These are phyloP conservation scores for Choreutis nemorana DNA, from an alignment of 2,888 invertebrate species.

Conservation along the genomic window DNA sequence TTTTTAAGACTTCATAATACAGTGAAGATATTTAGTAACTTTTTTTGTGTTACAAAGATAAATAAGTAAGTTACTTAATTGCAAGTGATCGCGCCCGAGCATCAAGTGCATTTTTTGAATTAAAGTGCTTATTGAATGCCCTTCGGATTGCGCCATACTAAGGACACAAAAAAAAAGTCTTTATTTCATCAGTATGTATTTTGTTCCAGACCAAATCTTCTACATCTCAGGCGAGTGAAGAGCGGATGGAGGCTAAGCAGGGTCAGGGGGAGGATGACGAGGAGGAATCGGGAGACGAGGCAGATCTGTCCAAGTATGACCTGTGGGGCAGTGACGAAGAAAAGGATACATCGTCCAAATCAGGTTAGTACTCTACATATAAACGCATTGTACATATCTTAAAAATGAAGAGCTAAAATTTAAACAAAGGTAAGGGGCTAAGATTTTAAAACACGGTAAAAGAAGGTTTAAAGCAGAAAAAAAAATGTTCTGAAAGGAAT, in stretches of 20 bases:
- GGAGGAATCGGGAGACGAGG: slow-evolving; percentile 69
- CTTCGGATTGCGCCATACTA: slow-evolving; percentile 5
- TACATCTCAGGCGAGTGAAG: slow-evolving; percentile 38
- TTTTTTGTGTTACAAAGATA: too few species aligned
- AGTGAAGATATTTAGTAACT: too few species aligned
- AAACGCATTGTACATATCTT: neutral
- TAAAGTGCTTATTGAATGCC: too few species aligned
- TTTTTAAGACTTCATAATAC: too few species aligned
- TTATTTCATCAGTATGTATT: slow-evolving; percentile 8
- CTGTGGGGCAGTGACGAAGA: slow-evolving; percentile 75
- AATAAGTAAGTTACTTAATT: too few species aligned
- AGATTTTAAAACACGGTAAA: too few species aligned
- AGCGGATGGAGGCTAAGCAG: slow-evolving; percentile 17
- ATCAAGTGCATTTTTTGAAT: too few species aligned
- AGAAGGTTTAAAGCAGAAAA: too few species aligned
- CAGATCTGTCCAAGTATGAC: slow-evolving; percentile 81
- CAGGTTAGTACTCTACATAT: slow-evolving; percentile 20
- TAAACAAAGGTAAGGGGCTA: too few species aligned
- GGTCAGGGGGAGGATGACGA: slow-evolving; percentile 58
- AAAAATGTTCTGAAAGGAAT: too few species aligned
- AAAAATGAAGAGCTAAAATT: neutral
- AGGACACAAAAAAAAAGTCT: slow-evolving; percentile 1
- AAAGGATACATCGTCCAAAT: slow-evolving; percentile 36
- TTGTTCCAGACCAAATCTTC: slow-evolving; percentile 52
- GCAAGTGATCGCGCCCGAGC: too few species aligned